A percentile compares a stretch with the other conserved stretches of the same genome.
Evolutionary conservation across 2,888 invertebrate genomes (phyloP).

Genomic region (Chloromyia formosa): DNA sequence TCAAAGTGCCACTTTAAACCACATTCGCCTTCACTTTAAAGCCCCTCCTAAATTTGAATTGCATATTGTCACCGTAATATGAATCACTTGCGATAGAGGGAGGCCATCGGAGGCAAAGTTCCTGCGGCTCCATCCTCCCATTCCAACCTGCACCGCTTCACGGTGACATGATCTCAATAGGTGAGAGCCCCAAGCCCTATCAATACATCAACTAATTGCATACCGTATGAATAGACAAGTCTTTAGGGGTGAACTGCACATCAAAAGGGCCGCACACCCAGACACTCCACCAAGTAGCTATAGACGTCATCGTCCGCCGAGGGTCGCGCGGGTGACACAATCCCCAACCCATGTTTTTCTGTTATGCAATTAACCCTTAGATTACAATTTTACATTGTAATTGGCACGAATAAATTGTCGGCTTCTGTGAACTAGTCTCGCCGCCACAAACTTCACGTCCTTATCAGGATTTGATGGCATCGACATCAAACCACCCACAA

Average conservation of each 20-base stretch:
- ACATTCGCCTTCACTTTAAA: neutral
- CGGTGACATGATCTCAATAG: neutral
- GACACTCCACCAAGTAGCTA: too few species aligned
- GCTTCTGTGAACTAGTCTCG: slow-evolving; percentile 15
- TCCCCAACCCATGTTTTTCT: slow-evolving; percentile 14
- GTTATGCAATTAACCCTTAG: slow-evolving; percentile 37
- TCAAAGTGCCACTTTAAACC: neutral
- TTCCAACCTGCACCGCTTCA: neutral
- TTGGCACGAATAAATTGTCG: slow-evolving; percentile 18
- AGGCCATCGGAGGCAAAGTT: neutral
- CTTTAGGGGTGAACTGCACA: neutral
- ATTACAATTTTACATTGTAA: slow-evolving; percentile 31
- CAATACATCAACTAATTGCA: slow-evolving; percentile 27
- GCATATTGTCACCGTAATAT: neutral
- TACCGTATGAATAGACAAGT: slow-evolving; percentile 21
- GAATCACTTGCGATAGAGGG: neutral
- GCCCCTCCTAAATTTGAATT: neutral
- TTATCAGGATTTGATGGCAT: neutral
- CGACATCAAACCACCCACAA: neutral
- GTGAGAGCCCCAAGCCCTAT: neutral
- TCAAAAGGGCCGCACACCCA: slow-evolving; percentile 17
- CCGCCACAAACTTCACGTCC: neutral
- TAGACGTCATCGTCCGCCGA: neutral
- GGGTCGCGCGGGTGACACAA: neutral
- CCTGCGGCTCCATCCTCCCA: neutral